These are phyloP conservation scores for Psettodes erumei DNA, from an alignment of 2,113 vertebrate genomes.

Conservation along the genomic window DNA sequence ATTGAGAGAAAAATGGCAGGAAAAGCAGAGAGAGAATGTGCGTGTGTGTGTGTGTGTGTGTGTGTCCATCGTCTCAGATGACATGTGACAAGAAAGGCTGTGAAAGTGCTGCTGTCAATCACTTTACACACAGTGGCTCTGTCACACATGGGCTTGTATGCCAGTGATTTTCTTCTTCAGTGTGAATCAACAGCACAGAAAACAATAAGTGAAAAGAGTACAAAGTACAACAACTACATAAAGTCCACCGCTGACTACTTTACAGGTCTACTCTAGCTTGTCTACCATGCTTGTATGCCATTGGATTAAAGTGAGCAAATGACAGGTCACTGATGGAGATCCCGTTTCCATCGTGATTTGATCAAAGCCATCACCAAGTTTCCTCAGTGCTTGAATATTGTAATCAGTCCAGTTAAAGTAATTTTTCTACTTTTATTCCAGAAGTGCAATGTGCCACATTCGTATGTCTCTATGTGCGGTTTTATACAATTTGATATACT, in stretches of 20 bases:
- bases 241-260: background rate
- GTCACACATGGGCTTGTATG: background rate
- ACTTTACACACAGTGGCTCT: conserved; percentile 22
- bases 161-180: background rate
- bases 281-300: too few relatives aligned
- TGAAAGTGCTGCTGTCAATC: conserved; percentile 64
- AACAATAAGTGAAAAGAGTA: too few relatives aligned
- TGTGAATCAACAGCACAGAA: too few relatives aligned
- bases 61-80: conserved; percentile 13
- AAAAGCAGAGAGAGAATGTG: conserved; percentile 3
- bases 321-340: background rate
- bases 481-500: background rate
- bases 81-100: conserved; percentile 56
- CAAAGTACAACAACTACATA: background rate
- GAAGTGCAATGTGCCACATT: background rate
- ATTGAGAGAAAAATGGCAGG: background rate
- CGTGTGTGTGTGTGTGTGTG: background rate
- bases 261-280: too few relatives aligned
- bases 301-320: background rate
- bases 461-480: background rate
- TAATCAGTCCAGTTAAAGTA: too few relatives aligned
- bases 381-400: background rate
- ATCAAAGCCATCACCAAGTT: background rate
- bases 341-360: too few relatives aligned
- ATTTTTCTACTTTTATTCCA: background rate